A percentile compares a stretch with the other conserved stretches of the same genome.
phyloP scores from a whole-genome alignment of 2,797 vertebrate species.

The Mus caroli region DNA sequence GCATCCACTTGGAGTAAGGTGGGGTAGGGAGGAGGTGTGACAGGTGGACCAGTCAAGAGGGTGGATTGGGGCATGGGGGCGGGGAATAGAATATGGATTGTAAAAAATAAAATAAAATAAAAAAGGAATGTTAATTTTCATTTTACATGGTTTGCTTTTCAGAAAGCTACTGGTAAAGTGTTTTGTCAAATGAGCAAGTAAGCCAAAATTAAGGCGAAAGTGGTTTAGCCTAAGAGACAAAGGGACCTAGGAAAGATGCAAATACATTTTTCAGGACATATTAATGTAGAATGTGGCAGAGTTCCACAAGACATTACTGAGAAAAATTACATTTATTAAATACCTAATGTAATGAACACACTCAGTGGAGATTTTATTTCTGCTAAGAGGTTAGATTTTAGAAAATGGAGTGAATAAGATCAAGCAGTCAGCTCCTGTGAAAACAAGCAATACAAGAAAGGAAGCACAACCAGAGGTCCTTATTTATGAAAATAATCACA shows the following conservation, averaged over 20 bases:
- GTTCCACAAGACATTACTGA: not conserved
- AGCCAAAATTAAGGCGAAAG: constrained; percentile 6
- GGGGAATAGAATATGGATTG: too few species aligned
- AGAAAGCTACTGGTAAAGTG: not conserved
- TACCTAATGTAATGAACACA: not conserved
- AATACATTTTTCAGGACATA: not conserved
- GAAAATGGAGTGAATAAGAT: constrained; percentile 36
- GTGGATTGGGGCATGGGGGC: too few species aligned
- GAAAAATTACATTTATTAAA: constrained; percentile 31
- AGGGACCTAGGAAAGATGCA: not conserved
- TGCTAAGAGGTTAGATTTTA: not conserved
- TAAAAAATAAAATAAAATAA: too few species aligned
- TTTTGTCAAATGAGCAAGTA: constrained; percentile 45
- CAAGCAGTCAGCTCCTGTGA: constrained; percentile 22
- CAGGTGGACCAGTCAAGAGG: too few species aligned
- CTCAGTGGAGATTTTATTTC: constrained; percentile 35
- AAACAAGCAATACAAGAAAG: constrained; percentile 23
- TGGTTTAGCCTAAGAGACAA: not conserved
- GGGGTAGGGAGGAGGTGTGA: too few species aligned
- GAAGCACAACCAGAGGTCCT: constrained; percentile 33
- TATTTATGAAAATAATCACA: not conserved
- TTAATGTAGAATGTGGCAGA: not conserved
- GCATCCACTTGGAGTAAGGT: too few species aligned
- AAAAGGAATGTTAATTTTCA: constrained; percentile 22
- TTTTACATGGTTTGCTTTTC: not conserved